phyloP scores from a whole-genome alignment of 2,888 invertebrate species.

The Petrophora chlorosata region DNA sequence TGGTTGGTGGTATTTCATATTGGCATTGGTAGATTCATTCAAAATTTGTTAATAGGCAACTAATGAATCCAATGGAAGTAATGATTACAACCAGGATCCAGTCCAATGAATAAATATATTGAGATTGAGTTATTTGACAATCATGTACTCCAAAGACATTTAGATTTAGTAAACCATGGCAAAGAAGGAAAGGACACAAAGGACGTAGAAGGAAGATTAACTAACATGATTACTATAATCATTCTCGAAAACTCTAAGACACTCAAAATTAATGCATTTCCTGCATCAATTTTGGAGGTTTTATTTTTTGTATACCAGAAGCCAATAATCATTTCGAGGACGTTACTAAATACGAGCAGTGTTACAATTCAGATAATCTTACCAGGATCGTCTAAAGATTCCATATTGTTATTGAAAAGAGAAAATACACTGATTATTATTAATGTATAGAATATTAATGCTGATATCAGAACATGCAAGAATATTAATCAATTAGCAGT shows the following conservation, averaged over 20 bases:
- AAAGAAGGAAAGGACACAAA: constrained; percentile 24
- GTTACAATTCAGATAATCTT: constrained; percentile 62
- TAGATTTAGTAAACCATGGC: constrained; percentile 44
- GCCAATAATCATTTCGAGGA: constrained; percentile 49
- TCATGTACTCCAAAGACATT: background rate
- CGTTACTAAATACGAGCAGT: constrained; percentile 50
- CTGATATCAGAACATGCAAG: constrained; percentile 24
- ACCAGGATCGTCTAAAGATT: constrained; percentile 79
- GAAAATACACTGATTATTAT: constrained; percentile 70
- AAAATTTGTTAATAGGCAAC: too few species aligned
- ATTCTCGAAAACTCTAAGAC: too few species aligned
- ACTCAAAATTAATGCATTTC: constrained; percentile 55
- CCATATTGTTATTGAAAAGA: constrained; percentile 78
- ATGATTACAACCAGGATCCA: too few species aligned
- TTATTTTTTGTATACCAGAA: constrained; percentile 36
- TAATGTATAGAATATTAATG: constrained; percentile 33
- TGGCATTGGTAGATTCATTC: too few species aligned
- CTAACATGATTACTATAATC: too few species aligned
- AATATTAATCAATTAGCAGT: constrained; percentile 21
- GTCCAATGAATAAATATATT: too few species aligned
- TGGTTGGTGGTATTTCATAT: too few species aligned
- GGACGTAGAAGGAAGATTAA: too few species aligned
- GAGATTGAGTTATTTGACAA: too few species aligned
- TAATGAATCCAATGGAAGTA: too few species aligned
- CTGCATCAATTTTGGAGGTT: constrained; percentile 36